Evolutionary conservation across 2,113 vertebrate genomes (phyloP), one percentile per base, ranked within the genome.

Genomic region (Cottus gobio): DNA sequence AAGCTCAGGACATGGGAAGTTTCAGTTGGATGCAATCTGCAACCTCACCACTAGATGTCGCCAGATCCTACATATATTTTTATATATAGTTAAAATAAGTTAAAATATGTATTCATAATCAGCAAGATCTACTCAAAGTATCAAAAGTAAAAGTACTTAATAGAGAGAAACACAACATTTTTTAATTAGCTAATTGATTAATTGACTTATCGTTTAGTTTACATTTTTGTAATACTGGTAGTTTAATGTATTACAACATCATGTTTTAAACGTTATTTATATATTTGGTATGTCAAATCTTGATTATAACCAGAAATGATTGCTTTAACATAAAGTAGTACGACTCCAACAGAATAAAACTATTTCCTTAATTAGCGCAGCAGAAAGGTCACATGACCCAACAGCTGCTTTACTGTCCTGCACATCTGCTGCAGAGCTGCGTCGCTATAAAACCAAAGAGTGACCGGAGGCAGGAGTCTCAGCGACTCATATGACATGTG

Each of bases 381-480:
- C 2, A 58, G 64, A 7, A 3, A 15, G 28, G n/a, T 13, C 5
- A 28, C 30, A 46, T 24, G 31, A 36, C 30, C 12, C 1, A 2
- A 1, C 15, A 60, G 31, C 74, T 60, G 66, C 24, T 5, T n/a
- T n/a, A n/a, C n/a, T 22, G 15, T 18, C n/a, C 16, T 24, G 20
- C 22, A 20, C 54, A 42, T 61, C 13, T 37, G 65, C 57, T 76
- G 60, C 4, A 71, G 2, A 26, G 26, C 10, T 9, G 37, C n/a
- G n/a, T 48, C 48, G 30, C 15, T 28, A 20, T 37, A 36, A 58
- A 15, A 72, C 0, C 22, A 20, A n/a, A n/a, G n/a, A n/a, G 52
- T 50, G 62, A n/a, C n/a, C n/a, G n/a, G n/a, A 60, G 37, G n/a
- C 67, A 71, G 50, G 68, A 76, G 60, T 26, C n/a, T 31, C 20